Evolutionary conservation across 2,888 invertebrate species (phyloP).

Genomic region (Petrophora chlorosata): DNA sequence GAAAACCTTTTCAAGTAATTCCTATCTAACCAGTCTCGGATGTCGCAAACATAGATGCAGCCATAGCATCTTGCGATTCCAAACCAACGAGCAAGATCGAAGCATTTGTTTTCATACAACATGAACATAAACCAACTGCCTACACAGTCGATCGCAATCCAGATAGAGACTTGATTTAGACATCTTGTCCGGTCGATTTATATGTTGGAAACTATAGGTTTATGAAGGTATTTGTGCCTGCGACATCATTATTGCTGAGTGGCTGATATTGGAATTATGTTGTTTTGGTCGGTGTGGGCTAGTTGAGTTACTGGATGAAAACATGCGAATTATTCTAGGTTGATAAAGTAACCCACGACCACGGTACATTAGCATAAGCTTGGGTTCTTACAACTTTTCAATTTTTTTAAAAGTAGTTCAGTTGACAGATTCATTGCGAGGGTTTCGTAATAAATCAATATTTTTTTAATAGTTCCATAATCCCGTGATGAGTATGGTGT

Average conservation of each 20-base stretch:
- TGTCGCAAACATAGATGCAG: slow-evolving; percentile 5
- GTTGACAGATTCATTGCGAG: no score
- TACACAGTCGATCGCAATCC: slow-evolving; percentile 61
- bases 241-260: slow-evolving; percentile 41
- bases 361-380: no score
- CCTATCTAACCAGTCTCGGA: neutral
- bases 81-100: slow-evolving; percentile 40
- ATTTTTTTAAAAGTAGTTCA: no score
- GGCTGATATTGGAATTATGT: slow-evolving; percentile 4
- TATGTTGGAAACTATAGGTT: slow-evolving; percentile 59
- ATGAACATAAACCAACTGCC: slow-evolving; percentile 50
- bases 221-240: slow-evolving; percentile 60
- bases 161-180: slow-evolving; percentile 76
- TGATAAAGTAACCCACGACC: no score
- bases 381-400: no score
- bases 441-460: no score
- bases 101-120: slow-evolving; percentile 43
- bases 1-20: neutral
- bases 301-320: neutral
- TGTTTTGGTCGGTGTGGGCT: neutral
- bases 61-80: slow-evolving; percentile 19
- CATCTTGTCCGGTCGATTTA: slow-evolving; percentile 68
- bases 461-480: no score
- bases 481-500: no score
- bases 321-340: neutral